Percentiles rank a stretch among this genome's conserved stretches.
Evolutionary conservation across 2,797 vertebrate genomes (phyloP).

Genomic region (Micromesistius poutassou): DNA sequence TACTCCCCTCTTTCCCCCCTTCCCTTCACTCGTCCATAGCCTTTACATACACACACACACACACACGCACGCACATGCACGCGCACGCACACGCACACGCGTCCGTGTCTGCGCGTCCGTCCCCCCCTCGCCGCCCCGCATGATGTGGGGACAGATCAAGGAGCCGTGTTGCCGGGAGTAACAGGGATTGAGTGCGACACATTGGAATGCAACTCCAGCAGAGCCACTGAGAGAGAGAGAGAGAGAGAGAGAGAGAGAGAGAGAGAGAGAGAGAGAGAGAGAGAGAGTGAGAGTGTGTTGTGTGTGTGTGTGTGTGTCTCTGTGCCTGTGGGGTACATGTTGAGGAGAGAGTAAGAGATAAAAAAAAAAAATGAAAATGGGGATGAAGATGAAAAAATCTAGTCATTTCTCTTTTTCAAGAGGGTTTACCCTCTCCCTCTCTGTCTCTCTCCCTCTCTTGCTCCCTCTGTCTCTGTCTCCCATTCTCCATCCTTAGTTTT

Average conservation of each 20-base stretch:
- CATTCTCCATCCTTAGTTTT: neutral
- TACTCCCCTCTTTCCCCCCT: no score
- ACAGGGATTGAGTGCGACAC: conserved; percentile 65
- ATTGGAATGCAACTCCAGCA: conserved; percentile 69
- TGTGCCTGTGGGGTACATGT: neutral
- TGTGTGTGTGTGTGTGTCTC: conserved; percentile 20
- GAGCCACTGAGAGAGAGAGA: conserved; percentile 58
- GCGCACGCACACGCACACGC: no score
- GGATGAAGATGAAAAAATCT: neutral
- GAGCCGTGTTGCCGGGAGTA: conserved; percentile 68
- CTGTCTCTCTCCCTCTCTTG: neutral
- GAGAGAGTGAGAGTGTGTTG: conserved; percentile 20
- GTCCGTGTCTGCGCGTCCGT: no score
- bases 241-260: conserved; percentile 32
- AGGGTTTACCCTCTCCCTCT: conserved; percentile 5
- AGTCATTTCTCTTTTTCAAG: neutral
- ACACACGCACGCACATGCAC: no score
- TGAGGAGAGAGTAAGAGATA: no score
- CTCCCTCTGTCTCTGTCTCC: neutral
- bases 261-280: conserved; percentile 22
- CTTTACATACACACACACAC: no score
- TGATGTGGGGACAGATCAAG: conserved; percentile 70
- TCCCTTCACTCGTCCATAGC: no score
- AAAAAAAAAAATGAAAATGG: neutral
- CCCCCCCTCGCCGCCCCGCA: conserved; percentile 45